Base-by-base conservation (phyloP, 2,797 vertebrate genomes). In the Clarias platycephalus region DNA sequence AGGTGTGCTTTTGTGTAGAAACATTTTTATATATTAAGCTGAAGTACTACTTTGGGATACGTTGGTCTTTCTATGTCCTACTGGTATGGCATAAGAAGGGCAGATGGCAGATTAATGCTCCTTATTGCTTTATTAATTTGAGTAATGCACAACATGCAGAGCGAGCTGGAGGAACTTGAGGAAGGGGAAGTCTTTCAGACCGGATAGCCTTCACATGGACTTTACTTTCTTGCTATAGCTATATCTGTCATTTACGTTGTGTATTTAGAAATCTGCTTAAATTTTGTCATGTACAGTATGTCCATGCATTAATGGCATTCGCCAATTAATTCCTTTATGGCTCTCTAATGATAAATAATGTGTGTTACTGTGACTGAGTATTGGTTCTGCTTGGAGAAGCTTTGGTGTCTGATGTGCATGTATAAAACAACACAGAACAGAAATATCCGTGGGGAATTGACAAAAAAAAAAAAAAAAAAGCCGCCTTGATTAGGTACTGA, bases 131-230 rank as follows among this genome's bases (percentile, higher is more conserved):
- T 81, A 80, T 83, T 88, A 91, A 91, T 88, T 88, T 83, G 70
- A 82, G 67, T 10, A 70, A 37, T 16, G 9, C 87, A 79, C 88
- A 79, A 81, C 83, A 86, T 7, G 4, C 81, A 83, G 78, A 66
- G 79, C 84, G 87, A 91, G 86, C 86, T 78, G 82, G 88, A 88
- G 57, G 81, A 85, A 77, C 9, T 72, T 84, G 86, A 90, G 92
- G 91, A 91, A 13, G 44, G 12, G 44, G 44, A 53, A 78, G 64
- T 76, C 44, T 22, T 81, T 84, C 86, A 55, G 82, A 76, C 13
- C 40, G 31, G 9, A 5, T n/a, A 12, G 18, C 10, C 13, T 78
- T 70, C 24, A 24, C 49, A 26, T 57, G 31, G 10, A 44, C 18
- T 15, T 31, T 74, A 22, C 22, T 12, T 9, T 53, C 24, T 31